phyloP scores from a whole-genome alignment of 2,888 invertebrate species.

The Oscheius onirici region DNA sequence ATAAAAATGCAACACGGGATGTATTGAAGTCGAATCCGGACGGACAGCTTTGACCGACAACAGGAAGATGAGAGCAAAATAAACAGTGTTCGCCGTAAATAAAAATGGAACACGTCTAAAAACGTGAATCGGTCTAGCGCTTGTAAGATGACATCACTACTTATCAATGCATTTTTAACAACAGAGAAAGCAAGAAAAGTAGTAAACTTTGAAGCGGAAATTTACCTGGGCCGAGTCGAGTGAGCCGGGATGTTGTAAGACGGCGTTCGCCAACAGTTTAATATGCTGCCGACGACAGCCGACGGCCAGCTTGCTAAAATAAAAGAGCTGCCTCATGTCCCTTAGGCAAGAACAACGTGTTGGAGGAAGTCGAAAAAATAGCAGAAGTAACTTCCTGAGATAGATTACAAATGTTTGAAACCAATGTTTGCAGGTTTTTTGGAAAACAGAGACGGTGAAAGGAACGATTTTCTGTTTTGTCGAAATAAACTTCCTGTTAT shows the following conservation, averaged over 20 bases:
- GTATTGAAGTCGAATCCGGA: slow-evolving; percentile 11
- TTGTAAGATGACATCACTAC: neutral
- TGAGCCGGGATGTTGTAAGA: slow-evolving; percentile 28
- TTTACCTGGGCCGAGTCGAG: slow-evolving; percentile 32
- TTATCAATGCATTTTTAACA: too few relatives aligned
- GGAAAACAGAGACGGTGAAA: too few relatives aligned
- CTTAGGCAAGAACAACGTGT: neutral
- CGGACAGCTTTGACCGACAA: slow-evolving; percentile 30
- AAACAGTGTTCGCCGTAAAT: slow-evolving; percentile 25
- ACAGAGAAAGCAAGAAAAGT: neutral
- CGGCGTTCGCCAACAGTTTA: slow-evolving; percentile 31
- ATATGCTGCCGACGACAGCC: slow-evolving; percentile 33
- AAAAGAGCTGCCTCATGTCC: slow-evolving; percentile 27
- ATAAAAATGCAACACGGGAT: neutral
- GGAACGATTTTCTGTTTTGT: too few relatives aligned
- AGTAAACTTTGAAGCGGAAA: slow-evolving; percentile 11
- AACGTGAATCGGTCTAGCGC: neutral
- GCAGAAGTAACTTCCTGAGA: too few relatives aligned
- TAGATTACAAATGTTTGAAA: too few relatives aligned
- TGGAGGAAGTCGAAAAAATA: neutral
- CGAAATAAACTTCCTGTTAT: too few relatives aligned
- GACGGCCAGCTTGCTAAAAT: slow-evolving; percentile 32
- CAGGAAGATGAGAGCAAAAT: slow-evolving; percentile 22
- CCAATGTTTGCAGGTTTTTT: too few relatives aligned
- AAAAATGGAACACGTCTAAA: slow-evolving; percentile 8